Conservation (phyloP, 2,888 invertebrate genomes). For the Megalurothrips usitatus region DNA sequence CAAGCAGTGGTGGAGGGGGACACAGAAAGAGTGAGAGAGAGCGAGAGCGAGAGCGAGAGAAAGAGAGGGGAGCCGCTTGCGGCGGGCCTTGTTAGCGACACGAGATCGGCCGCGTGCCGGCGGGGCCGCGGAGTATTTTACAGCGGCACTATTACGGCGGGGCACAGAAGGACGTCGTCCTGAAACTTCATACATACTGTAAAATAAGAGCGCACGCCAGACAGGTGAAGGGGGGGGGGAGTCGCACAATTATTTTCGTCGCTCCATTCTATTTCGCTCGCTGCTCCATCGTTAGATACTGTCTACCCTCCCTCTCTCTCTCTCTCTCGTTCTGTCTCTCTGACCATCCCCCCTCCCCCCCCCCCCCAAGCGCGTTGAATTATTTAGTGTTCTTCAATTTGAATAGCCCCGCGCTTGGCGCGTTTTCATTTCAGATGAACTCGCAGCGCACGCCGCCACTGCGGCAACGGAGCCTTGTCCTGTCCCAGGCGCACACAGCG, state of each 20-base stretch:
- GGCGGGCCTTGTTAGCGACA: too few relatives aligned
- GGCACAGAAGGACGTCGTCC: neutral
- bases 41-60: neutral
- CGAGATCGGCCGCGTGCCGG: neutral
- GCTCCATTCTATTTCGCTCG: neutral
- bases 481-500: too few relatives aligned
- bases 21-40: neutral
- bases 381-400: neutral
- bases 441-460: too few relatives aligned
- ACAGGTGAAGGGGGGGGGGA: too few relatives aligned
- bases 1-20: neutral
- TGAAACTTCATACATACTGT: slow-evolving; percentile 1
- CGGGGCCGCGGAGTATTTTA: neutral
- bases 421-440: neutral
- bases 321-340: neutral
- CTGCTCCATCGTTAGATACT: neutral
- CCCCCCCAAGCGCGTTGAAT: neutral
- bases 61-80: neutral
- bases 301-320: neutral
- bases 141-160: neutral
- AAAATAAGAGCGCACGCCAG: neutral
- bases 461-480: too few relatives aligned
- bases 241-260: neutral
- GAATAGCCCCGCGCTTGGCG: neutral
- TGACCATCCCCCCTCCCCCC: neutral